Conservation (phyloP, 2,113 vertebrate genomes). For the Spea multiplicata region DNA sequence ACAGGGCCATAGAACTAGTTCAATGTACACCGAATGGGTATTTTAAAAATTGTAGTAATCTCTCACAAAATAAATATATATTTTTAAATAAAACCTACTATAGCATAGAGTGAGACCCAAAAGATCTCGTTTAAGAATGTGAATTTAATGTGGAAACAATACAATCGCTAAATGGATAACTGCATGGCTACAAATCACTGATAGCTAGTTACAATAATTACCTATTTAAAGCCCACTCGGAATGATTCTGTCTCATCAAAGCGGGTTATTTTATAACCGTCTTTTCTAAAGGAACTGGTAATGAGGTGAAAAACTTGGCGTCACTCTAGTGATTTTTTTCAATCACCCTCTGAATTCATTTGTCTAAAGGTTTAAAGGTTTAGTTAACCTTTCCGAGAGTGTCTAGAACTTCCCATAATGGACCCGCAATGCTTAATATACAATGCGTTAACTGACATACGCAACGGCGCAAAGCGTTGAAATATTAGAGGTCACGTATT, state of each 20-base stretch:
- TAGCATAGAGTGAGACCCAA: no score
- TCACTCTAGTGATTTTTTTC: slow-evolving; percentile 41
- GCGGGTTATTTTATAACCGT: slow-evolving; percentile 37
- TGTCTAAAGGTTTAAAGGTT: slow-evolving; percentile 42
- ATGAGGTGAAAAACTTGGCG: slow-evolving; percentile 39
- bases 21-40: no score
- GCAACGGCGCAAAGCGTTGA: slow-evolving; percentile 28
- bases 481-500: slow-evolving; percentile 38
- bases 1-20: no score
- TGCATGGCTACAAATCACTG: slow-evolving; percentile 17
- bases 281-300: slow-evolving; percentile 19
- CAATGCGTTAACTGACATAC: slow-evolving; percentile 5
- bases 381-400: slow-evolving; percentile 39
- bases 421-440: neutral
- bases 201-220: slow-evolving; percentile 45
- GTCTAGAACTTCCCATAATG: slow-evolving; percentile 12
- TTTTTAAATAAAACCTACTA: no score
- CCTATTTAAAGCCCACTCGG: slow-evolving; percentile 24
- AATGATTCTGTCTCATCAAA: slow-evolving; percentile 37
- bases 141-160: slow-evolving; percentile 7
- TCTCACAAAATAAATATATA: no score
- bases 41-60: no score
- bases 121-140: neutral
- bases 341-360: slow-evolving; percentile 43
- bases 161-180: no score